Evolutionary conservation across 1,140 invertebrate genomes (phyloP).

Genomic region (Eupristina koningsbergeri): DNA sequence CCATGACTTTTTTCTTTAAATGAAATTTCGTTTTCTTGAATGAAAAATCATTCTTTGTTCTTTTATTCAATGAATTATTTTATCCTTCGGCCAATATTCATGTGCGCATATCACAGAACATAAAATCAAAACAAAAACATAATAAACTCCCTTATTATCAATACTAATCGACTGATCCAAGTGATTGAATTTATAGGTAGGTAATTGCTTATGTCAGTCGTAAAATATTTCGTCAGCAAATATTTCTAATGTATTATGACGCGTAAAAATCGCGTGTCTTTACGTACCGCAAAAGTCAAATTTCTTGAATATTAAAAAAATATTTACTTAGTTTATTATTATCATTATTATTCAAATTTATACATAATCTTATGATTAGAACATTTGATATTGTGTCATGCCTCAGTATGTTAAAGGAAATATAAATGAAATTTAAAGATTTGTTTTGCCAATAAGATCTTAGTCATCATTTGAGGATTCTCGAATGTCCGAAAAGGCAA

Average conservation of each 20-base stretch:
- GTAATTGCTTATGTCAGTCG: background rate
- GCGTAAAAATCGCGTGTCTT: background rate
- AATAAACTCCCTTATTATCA: background rate
- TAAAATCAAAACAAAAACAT: slow-evolving; percentile 8
- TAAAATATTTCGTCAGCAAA: background rate
- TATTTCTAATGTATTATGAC: background rate
- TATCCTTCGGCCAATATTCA: too few species aligned
- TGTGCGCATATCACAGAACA: too few species aligned
- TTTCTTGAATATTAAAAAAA: background rate
- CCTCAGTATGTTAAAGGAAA: too few species aligned
- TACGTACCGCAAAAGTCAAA: background rate
- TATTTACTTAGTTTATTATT: too few species aligned
- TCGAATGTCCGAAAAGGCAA: too few species aligned
- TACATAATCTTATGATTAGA: too few species aligned
- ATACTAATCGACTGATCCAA: background rate
- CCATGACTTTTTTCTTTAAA: slow-evolving; percentile 16
- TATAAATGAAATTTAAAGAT: too few species aligned
- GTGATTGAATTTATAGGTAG: background rate
- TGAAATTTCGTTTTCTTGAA: background rate
- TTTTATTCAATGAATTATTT: background rate
- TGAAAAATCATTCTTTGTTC: background rate
- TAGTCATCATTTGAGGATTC: too few species aligned
- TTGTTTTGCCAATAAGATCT: too few species aligned
- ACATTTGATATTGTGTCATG: too few species aligned
- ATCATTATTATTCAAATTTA: too few species aligned